Base-by-base conservation (phyloP, 2,113 vertebrate genomes). In the Apteryx mantelli region DNA sequence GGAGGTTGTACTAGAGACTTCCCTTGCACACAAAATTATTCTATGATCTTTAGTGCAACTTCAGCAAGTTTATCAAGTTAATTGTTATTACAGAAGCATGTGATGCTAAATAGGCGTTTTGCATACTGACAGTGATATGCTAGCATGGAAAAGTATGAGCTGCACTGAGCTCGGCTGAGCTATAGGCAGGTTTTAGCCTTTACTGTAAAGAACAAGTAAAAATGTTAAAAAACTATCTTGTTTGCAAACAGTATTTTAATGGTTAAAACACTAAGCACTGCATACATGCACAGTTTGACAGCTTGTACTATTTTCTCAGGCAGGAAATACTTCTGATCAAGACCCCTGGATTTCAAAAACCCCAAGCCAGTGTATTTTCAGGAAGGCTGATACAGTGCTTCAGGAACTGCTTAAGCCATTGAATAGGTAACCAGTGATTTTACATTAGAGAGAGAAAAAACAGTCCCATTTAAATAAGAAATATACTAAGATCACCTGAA, bases 261-360 rank as follows among this genome's bases (percentile, higher is more conserved):
- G 10, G 69, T 92, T 64, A 60, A 40, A 88, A 75, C 7, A 80
- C 53, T 60, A 78, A 73, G 20, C 71, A 55, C 77, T 86, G 56
- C 21, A 38, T 74, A 19, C 78, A 21, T 82, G 56, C 79, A 53
- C 74, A 84, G 9, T 95, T 90, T 96, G 50, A 70, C 63, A 98
- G 88, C 92, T 98, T 96, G 82, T 95, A 70, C 83, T 92, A 28
- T 98, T 98, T 94, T 98, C 91, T 86, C 96, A 98, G 97, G 85
- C 97, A 82, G 90, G 81, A 96, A 96, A 86, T 13, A 85, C 87
- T 91, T 91, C 82, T 18, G 94, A 95, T 93, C 66, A 80, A 56
- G 70, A 93, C 21, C 36, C 91, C 30, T 98, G 98, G 98, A 84
- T 96, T 92, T 92, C 74, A 70, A 91, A 94, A 44, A 53, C 60